phyloP scores from a whole-genome alignment of 2,797 vertebrate species.

The Hafferia zeledoni region DNA sequence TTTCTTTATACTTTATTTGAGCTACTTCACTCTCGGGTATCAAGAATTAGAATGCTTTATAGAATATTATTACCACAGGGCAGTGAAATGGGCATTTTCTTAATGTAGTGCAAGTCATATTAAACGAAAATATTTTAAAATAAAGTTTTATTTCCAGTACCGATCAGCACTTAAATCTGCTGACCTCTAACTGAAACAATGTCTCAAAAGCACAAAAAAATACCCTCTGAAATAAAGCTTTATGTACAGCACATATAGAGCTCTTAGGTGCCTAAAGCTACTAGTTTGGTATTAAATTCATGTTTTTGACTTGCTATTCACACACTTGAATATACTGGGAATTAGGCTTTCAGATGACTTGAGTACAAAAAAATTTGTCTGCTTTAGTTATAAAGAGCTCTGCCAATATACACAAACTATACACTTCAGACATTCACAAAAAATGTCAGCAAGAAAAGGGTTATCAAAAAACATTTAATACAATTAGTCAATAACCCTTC shows the following conservation, averaged over 20 bases:
- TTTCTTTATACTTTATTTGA: slow-evolving; percentile 57
- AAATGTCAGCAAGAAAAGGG: slow-evolving; percentile 79
- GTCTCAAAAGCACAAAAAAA: slow-evolving; percentile 67
- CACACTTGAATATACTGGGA: slow-evolving; percentile 61
- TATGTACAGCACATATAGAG: slow-evolving; percentile 81
- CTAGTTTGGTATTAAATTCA: slow-evolving; percentile 60
- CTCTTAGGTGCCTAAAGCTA: slow-evolving; percentile 73
- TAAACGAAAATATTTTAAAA: slow-evolving; percentile 58
- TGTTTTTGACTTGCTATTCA: slow-evolving; percentile 52
- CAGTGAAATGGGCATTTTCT: slow-evolving; percentile 51
- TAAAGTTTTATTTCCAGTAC: slow-evolving; percentile 75
- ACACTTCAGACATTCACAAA: slow-evolving; percentile 81
- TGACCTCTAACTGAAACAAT: slow-evolving; percentile 51
- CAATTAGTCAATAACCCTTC: slow-evolving; percentile 77
- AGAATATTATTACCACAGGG: slow-evolving; percentile 49
- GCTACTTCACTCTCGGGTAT: slow-evolving; percentile 7
- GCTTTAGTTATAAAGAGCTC: slow-evolving; percentile 83
- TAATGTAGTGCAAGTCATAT: slow-evolving; percentile 49
- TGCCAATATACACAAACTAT: slow-evolving; percentile 82
- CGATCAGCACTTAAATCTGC: slow-evolving; percentile 55
- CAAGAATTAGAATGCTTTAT: slow-evolving; percentile 39
- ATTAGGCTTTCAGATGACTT: slow-evolving; percentile 59
- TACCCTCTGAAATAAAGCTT: slow-evolving; percentile 76
- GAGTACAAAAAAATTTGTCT: slow-evolving; percentile 75
- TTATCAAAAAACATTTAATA: slow-evolving; percentile 85